Evolutionary conservation across 1,140 invertebrate genomes (phyloP), one percentile per base, ranked within the genome.

Genomic region (Reticulitermes speratus): DNA sequence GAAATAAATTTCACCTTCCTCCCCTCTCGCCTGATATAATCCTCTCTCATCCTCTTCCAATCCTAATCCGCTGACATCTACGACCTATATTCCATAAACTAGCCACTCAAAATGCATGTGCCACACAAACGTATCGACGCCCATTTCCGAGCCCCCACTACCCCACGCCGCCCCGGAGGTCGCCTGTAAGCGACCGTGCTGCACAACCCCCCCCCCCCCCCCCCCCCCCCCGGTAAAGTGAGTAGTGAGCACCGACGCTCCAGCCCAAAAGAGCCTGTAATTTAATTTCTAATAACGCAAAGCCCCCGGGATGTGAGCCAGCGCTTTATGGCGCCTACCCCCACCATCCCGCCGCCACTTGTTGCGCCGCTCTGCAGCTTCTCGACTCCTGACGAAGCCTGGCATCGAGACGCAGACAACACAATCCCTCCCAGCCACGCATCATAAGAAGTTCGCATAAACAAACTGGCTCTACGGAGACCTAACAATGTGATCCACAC

Each of bases 41-140:
- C 83, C 83, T 30, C 32, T 84, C 21, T 21, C 59, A 12, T 25
- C 59, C 25, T 23, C 19, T 19, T 19, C 59, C 19, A 11, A 48
- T n/a, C 25, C 44, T 84, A 55, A 84, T 84, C 83, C 83, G 38
- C 83, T 14, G 83, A 84, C 83, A 84, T 84, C 83, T n/a, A 84
- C 44, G 83, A 52, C 83, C 83, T 48, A 84, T 84, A 84, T 84
- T 84, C 83, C 83, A 84, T 48, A 48, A 84, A 48, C 44, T 48
- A 48, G 44, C 83, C 44, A 84, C 45, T 84, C 83, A 45, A 48
- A 84, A 84, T 84, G 83, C 83, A 84, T 84, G 83, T 48, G 44
- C 19, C 83, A 48, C 45, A 84, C 44, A 84, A 45, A 84, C 44
- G 83, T 44, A 84, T 23, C 23, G n/a, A 25, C 7, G n/a, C 44